These are phyloP conservation scores for Mirounga angustirostris DNA, from an alignment of 2,113 vertebrate genomes.

Conservation along the genomic window DNA sequence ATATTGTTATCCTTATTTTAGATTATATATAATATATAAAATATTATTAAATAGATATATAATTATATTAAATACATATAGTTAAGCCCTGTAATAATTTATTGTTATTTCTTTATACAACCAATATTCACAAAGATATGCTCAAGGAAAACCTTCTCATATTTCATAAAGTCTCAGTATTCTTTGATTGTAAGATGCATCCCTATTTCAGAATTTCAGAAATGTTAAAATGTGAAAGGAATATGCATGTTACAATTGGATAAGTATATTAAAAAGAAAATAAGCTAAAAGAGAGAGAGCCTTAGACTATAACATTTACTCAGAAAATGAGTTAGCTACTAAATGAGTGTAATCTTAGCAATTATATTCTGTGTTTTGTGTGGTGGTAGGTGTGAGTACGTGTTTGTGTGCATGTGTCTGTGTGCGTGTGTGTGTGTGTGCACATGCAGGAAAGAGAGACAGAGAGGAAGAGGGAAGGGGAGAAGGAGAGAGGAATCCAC, in stretches of 20 bases:
- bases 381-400: background rate
- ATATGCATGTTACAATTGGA: background rate
- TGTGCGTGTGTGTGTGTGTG: background rate
- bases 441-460: background rate
- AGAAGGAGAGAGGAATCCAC: background rate
- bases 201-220: constrained; percentile 21
- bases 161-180: constrained; percentile 22
- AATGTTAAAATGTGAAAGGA: background rate
- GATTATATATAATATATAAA: background rate
- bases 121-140: background rate
- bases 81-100: background rate
- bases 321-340: background rate
- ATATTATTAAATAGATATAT: background rate
- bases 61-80: background rate
- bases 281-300: background rate
- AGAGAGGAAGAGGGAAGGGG: background rate
- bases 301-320: background rate
- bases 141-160: background rate
- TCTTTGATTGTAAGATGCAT: background rate
- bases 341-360: background rate
- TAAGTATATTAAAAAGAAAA: constrained; percentile 14
- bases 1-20: background rate
- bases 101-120: background rate
- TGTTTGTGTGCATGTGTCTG: background rate
- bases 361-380: background rate